Evolutionary conservation across 2,888 invertebrate species (phyloP).

Genomic region (Artemia sp.): DNA sequence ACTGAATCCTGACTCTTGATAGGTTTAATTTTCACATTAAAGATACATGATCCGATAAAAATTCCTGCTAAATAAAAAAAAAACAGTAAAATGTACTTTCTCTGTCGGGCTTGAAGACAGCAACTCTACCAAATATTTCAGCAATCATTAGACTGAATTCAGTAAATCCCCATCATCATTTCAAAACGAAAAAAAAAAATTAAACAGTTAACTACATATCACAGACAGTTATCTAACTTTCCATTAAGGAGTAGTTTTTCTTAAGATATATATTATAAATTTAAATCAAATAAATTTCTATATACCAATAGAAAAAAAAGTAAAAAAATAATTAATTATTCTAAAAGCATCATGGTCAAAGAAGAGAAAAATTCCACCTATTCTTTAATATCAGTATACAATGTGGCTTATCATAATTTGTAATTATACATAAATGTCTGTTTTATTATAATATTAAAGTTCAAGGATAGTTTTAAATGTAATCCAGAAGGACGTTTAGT

Average conservation of each 20-base stretch:
- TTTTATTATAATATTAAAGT: too few relatives aligned
- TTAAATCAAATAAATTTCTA: constrained; percentile 1
- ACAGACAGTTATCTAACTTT: constrained; percentile 6
- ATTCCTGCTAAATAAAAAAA: constrained; percentile 14
- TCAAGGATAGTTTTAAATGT: too few relatives aligned
- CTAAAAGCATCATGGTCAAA: background rate
- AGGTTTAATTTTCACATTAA: too few relatives aligned
- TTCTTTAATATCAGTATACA: too few relatives aligned
- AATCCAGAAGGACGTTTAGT: too few relatives aligned
- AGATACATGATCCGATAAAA: background rate
- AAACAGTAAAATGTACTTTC: constrained; percentile 9
- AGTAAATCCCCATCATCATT: background rate
- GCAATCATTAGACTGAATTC: background rate
- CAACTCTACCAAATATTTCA: background rate
- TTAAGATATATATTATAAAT: background rate
- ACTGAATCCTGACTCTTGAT: too few relatives aligned
- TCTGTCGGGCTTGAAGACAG: background rate
- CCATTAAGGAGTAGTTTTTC: too few relatives aligned
- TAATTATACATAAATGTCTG: too few relatives aligned
- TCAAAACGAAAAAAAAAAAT: background rate
- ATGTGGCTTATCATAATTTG: too few relatives aligned
- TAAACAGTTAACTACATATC: constrained; percentile 8
- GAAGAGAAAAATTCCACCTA: too few relatives aligned
- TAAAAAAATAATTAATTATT: background rate
- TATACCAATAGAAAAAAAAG: background rate